Evolutionary conservation across 2,797 vertebrate genomes (phyloP).

Genomic region (Pseudomugil tenellus): DNA sequence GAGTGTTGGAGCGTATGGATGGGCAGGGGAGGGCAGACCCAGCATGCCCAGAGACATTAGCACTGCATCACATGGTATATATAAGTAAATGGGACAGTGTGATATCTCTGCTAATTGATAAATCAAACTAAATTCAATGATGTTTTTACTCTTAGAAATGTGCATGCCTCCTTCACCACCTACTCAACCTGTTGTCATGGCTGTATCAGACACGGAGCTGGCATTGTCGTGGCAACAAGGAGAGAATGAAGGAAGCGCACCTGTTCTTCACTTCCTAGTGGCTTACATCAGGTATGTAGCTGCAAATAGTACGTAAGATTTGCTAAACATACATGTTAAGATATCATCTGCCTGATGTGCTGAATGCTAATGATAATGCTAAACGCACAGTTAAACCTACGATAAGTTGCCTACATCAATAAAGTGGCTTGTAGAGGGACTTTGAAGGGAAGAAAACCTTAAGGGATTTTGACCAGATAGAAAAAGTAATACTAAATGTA

Average conservation of each 20-base stretch:
- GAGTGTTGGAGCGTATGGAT: constrained; percentile 89
- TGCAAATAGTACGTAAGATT: background rate
- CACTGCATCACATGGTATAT: constrained; percentile 89
- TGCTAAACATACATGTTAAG: background rate
- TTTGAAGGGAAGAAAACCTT: constrained; percentile 1
- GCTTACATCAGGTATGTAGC: constrained; percentile 89
- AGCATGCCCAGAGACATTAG: constrained; percentile 88
- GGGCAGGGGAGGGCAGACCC: constrained; percentile 88
- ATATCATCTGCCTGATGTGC: background rate
- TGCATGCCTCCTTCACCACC: constrained; percentile 91
- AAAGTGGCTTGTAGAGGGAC: background rate
- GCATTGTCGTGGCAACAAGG: constrained; percentile 92
- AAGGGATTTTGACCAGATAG: background rate
- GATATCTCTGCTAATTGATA: background rate
- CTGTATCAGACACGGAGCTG: constrained; percentile 93
- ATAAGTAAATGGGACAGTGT: constrained; percentile 20
- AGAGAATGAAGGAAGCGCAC: constrained; percentile 85
- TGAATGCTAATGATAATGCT: background rate
- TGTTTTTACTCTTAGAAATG: constrained; percentile 78
- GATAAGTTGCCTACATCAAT: background rate
- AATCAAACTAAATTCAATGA: background rate
- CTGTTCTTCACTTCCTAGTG: constrained; percentile 89
- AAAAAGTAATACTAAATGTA: constrained; percentile 3
- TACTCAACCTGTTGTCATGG: constrained; percentile 84
- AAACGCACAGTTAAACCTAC: background rate